Conservation (phyloP, 1,140 invertebrate species). For the Copidosoma floridanum region DNA sequence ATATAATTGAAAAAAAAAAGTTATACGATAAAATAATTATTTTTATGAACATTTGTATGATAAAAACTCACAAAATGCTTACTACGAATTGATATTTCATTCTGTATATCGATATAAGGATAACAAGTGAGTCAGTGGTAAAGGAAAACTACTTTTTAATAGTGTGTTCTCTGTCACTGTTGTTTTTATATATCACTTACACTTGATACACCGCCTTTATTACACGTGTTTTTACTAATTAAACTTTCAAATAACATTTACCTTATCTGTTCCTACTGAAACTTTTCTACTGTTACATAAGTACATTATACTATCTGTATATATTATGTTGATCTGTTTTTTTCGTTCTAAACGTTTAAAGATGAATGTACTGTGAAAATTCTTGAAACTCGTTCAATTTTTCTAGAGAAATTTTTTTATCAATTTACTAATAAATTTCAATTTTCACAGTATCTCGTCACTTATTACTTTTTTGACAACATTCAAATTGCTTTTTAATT, state of each 20-base stretch:
- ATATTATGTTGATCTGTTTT: too few species aligned
- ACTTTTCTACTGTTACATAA: conserved; percentile 5
- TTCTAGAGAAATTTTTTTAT: not conserved
- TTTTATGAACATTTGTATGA: conserved; percentile 12
- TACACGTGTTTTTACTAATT: conserved; percentile 21
- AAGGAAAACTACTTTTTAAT: conserved; percentile 18
- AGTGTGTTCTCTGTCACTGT: conserved; percentile 18
- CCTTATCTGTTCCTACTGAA: conserved; percentile 7
- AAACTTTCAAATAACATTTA: conserved; percentile 21
- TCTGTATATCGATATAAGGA: conserved; percentile 14
- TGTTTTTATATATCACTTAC: conserved; percentile 23
- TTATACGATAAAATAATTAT: conserved; percentile 23
- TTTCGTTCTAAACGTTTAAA: too few species aligned
- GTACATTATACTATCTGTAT: too few species aligned
- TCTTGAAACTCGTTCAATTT: too few species aligned
- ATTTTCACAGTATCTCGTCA: too few species aligned
- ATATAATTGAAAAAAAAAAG: too few species aligned
- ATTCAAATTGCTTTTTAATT: too few species aligned
- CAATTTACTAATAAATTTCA: not conserved
- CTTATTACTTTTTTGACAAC: too few species aligned
- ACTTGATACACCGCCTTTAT: conserved; percentile 13
- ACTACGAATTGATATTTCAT: conserved; percentile 17
- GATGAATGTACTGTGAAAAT: too few species aligned
- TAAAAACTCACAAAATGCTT: conserved; percentile 18
- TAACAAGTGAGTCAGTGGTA: conserved; percentile 18